These are phyloP conservation scores for Podarcis raffonei DNA, from an alignment of 2,113 vertebrate genomes.

Conservation along the genomic window DNA sequence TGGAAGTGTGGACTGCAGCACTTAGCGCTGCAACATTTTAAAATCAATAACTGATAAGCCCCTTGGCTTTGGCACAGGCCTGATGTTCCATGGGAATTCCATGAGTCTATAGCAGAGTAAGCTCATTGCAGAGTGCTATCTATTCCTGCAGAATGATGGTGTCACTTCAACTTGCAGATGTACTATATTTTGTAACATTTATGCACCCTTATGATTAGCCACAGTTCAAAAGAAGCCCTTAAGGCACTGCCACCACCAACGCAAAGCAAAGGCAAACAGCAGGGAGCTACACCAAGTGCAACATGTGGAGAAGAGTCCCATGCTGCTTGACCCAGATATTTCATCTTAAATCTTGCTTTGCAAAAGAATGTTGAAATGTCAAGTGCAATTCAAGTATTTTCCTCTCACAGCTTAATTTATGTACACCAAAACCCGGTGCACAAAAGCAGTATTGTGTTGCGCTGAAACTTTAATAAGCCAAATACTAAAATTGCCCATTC, in stretches of 20 bases:
- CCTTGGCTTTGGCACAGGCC: neutral
- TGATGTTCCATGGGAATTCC: neutral
- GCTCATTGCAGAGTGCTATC: neutral
- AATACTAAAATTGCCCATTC: accelerated
- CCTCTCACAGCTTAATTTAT: neutral
- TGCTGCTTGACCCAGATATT: accelerated
- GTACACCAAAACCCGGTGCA: neutral
- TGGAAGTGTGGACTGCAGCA: too few relatives aligned
- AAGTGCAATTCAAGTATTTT: neutral
- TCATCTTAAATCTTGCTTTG: neutral
- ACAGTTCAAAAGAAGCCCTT: neutral
- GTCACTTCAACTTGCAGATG: neutral
- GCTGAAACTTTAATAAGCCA: neutral
- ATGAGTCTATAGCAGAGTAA: neutral
- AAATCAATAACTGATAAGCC: neutral
- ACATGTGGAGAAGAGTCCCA: neutral
- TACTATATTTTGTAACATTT: neutral
- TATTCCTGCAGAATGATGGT: neutral
- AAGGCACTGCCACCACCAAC: neutral
- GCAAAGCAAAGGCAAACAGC: accelerated
- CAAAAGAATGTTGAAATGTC: neutral
- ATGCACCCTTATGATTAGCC: neutral
- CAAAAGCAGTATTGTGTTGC: accelerated
- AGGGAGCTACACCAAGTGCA: accelerated
- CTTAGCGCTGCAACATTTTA: neutral